These are phyloP conservation scores for Anabacerthia variegaticeps DNA, from an alignment of 2,797 vertebrate species.

Conservation along the genomic window DNA sequence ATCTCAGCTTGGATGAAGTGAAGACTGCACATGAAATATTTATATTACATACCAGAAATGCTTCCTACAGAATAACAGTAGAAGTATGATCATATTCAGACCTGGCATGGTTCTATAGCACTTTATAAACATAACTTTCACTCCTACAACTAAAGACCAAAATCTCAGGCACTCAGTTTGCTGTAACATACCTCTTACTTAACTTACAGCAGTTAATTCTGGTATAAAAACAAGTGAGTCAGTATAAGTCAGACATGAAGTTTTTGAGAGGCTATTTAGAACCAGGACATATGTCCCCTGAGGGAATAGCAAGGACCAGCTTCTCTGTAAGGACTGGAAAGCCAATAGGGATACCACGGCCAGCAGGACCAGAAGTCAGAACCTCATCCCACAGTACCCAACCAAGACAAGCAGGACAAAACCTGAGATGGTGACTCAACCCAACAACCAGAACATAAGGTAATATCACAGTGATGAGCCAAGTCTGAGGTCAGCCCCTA, in stretches of 20 bases:
- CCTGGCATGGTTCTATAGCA: not conserved
- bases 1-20: not conserved
- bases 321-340: not conserved
- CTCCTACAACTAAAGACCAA: not conserved
- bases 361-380: not conserved
- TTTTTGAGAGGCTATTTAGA: not conserved
- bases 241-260: not conserved
- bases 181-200: not conserved
- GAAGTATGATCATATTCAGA: not conserved
- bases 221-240: not conserved
- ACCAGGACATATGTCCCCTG: not conserved
- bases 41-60: not conserved
- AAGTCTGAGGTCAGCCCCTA: not conserved
- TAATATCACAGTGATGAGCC: not conserved
- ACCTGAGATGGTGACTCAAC: not conserved
- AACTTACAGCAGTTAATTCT: not conserved
- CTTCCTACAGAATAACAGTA: not conserved
- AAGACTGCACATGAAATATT: not conserved
- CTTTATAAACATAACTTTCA: not conserved
- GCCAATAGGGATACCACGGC: accelerated
- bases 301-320: not conserved
- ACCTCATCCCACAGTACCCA: not conserved
- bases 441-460: not conserved
- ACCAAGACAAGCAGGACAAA: not conserved
- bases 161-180: not conserved